A percentile compares a stretch with the other conserved stretches of the same genome.
Conservation (phyloP, 2,888 invertebrate genomes). For the Acleris cristana region DNA sequence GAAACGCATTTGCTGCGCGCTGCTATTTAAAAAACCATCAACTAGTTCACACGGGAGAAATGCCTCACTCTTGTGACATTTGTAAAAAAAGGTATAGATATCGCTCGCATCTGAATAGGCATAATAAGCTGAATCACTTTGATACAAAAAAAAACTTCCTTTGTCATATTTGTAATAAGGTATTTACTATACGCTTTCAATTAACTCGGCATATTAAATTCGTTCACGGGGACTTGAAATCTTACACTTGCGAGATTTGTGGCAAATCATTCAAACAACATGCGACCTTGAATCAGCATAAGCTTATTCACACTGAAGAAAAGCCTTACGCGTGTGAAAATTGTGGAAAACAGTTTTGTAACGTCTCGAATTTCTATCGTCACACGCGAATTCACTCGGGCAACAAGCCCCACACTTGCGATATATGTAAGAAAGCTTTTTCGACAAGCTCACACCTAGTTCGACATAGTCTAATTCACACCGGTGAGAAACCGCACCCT, state of each 20-base stretch:
- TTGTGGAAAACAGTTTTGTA: not conserved
- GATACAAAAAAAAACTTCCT: not conserved
- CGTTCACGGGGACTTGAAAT: not conserved
- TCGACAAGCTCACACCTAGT: not conserved
- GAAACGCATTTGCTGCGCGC: not conserved
- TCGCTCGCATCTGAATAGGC: not conserved
- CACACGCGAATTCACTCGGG: not conserved
- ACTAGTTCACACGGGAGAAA: slow-evolving; percentile 2
- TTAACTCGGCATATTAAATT: too few species aligned
- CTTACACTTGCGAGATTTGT: slow-evolving; percentile 7
- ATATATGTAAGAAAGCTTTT: not conserved
- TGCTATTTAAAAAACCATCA: not conserved
- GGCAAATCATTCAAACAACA: not conserved
- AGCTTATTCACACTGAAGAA: too few species aligned
- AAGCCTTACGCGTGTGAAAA: not conserved
- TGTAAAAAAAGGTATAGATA: not conserved
- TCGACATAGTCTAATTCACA: not conserved
- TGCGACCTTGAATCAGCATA: too few species aligned
- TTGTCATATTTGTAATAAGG: not conserved
- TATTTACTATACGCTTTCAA: too few species aligned
- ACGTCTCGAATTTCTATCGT: not conserved
- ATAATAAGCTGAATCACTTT: not conserved
- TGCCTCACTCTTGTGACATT: slow-evolving; percentile 4
- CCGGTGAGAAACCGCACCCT: not conserved
- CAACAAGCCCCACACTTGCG: not conserved